Conservation (phyloP, 2,113 vertebrate species). For the Bos indicus region DNA sequence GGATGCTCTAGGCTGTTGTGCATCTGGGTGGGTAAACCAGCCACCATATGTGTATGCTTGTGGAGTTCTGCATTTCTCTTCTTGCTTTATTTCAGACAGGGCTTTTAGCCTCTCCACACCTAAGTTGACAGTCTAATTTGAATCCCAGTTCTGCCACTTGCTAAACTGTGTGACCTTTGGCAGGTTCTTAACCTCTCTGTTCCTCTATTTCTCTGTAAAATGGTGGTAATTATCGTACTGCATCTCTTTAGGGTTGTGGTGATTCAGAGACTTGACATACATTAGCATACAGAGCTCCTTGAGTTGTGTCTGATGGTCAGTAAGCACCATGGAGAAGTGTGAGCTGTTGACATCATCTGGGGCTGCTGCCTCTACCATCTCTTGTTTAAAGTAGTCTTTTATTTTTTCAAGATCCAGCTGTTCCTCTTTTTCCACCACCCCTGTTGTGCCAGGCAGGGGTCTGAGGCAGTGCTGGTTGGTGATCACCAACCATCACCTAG, state of each 20-base stretch:
- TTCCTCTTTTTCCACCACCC: not conserved
- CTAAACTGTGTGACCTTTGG: not conserved
- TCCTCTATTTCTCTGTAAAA: not conserved
- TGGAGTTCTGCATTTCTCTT: not conserved
- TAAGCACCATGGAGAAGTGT: not conserved
- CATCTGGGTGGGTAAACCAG: not conserved
- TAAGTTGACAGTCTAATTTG: not conserved
- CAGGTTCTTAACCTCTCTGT: not conserved
- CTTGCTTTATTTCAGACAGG: not conserved
- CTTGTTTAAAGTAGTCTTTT: not conserved
- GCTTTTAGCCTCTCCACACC: not conserved
- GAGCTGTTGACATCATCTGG: not conserved
- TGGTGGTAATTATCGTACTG: not conserved
- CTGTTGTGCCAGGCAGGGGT: not conserved
- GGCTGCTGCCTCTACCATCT: not conserved
- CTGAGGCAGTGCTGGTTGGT: not conserved
- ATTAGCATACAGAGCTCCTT: too few relatives aligned
- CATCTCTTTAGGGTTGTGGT: not conserved
- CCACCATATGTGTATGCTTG: not conserved
- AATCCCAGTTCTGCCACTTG: not conserved
- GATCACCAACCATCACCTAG: not conserved
- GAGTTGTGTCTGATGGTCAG: rapidly evolving
- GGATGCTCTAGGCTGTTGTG: not conserved
- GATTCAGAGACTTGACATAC: not conserved
- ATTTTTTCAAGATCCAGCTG: not conserved